Evolutionary conservation across 2,888 invertebrate species (phyloP), one percentile per base, ranked within the genome.

Genomic region (Quadriops clusia): DNA sequence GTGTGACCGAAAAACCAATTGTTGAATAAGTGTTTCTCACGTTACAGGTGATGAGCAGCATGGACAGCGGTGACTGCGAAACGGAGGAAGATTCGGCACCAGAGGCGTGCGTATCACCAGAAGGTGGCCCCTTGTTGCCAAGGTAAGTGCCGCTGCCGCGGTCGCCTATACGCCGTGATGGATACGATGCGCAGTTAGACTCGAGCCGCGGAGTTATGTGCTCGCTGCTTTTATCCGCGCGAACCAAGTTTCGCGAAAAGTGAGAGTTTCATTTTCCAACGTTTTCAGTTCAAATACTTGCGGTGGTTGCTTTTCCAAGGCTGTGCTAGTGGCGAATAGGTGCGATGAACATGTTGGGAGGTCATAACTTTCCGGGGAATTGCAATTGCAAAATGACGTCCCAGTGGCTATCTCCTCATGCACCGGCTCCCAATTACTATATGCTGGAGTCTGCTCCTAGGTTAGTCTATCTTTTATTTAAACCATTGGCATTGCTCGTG

Each of bases 61-160:
- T 56, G 56, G 56, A 55, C 39, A 55, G 50, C 43, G 49, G 52
- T 11, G 56, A 56, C 41, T 54, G 53, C 43, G 57, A 60, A 41
- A 57, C 58, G 21, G 60, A 59, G 43, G 58, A 57, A 42, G 58
- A 60, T 41, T 55, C 56, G 14, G 53, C 58, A 37, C 58, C 58
- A 44, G 59, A 59, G 49, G 51, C 55, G 46, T 59, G 57, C 51
- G 53, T 56, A 18, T 56, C 59, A 23, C 57, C 58, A 9, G 56
- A 51, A 33, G 50, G 47, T 34, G 40, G 41, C 29, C 44, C 51
- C 35, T 39, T 47, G 40, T 45, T 54, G 38, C 53, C 55, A 46
- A 58, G 57, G 59, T 58, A 46, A 51, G 53, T 48, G 32, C 17
- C 26, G 28, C 37, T 20, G 28, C 31, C 36, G 30, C 24, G 29